Conservation (phyloP, 2,797 vertebrate species). For the Tangara arthus region DNA sequence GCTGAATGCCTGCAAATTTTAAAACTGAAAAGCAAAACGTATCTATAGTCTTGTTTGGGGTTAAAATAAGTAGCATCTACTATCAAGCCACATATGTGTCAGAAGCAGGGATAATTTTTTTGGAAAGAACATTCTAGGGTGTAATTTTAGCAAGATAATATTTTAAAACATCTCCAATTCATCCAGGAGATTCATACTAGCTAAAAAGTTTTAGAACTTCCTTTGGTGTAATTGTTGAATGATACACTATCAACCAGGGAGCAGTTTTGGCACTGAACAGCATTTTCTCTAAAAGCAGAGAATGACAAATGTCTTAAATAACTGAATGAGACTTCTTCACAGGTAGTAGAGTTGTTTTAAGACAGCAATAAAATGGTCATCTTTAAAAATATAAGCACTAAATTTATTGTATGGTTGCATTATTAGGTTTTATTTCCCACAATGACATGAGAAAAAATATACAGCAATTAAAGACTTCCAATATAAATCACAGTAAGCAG, state of each 20-base stretch:
- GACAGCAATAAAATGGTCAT: constrained; percentile 50
- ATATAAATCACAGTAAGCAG: constrained; percentile 25
- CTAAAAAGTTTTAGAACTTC: constrained; percentile 42
- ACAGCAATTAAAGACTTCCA: constrained; percentile 33
- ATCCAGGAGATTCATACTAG: constrained; percentile 10
- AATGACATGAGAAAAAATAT: constrained; percentile 33
- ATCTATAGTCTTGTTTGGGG: background rate
- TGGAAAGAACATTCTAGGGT: background rate
- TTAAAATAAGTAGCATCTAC: background rate
- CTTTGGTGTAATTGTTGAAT: constrained; percentile 48
- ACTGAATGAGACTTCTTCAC: constrained; percentile 56
- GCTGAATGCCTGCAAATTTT: background rate
- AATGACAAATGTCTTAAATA: constrained; percentile 51
- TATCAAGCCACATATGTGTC: background rate
- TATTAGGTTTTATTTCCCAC: constrained; percentile 41
- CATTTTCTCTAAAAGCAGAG: constrained; percentile 52
- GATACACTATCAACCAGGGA: constrained; percentile 50
- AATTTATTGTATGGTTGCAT: constrained; percentile 7
- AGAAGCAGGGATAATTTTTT: background rate
- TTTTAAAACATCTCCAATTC: constrained; percentile 25
- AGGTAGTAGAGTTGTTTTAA: constrained; percentile 60
- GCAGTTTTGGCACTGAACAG: constrained; percentile 23
- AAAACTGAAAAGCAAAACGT: background rate
- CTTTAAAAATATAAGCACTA: constrained; percentile 27
- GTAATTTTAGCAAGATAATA: constrained; percentile 1